Evolutionary conservation across 1,140 invertebrate species (phyloP), one percentile per base, ranked within the genome.

Genomic region (Manduca sexta): DNA sequence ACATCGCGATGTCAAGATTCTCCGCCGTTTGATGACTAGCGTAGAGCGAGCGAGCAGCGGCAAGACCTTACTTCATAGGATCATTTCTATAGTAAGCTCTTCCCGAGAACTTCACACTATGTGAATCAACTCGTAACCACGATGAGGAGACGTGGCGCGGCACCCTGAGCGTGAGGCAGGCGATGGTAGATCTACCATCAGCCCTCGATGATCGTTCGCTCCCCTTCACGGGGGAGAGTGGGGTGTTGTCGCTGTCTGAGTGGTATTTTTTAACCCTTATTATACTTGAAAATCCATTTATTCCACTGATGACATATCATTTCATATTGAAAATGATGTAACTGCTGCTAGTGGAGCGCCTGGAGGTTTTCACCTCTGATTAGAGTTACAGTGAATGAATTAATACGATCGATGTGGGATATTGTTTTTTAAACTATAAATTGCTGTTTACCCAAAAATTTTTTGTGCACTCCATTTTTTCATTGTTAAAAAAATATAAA

Each of bases 11-110:
- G 42, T 52, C 35, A 45, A 56, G 52, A 56, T 59, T 56, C 31
- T 63, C 44, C 21, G 13, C 14, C 15, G 31, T 37, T 35, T 12
- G 41, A 29, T 29, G 39, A 55, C 26, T 10, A 7, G n/a, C 2
- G n/a, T 35, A 14, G 13, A n/a, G 5, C 1, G 10, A 18, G 12
- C 3, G 0, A 14, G 4, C 0, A 3, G 0, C 17, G 39, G 0
- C 39, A 64, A 64, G 60, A 64, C 60, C 56, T 64, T 63, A 67
- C 60, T 62, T 66, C 56, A 65, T 61, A 65, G 58, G 62, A 64
- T 61, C 62, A 58, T 58, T 61, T 65, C 58, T 61, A 61, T 62
- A 58, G 58, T 61, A 65, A 61, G 59, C 50, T 55, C 55, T 61
- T 56, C 55, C 40, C 46, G 26, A 54, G 55, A 49, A 16, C 14